A percentile compares a stretch with the other conserved stretches of the same genome.
Evolutionary conservation across 2,888 invertebrate genomes (phyloP).

Genomic region (Lathronympha strigana): DNA sequence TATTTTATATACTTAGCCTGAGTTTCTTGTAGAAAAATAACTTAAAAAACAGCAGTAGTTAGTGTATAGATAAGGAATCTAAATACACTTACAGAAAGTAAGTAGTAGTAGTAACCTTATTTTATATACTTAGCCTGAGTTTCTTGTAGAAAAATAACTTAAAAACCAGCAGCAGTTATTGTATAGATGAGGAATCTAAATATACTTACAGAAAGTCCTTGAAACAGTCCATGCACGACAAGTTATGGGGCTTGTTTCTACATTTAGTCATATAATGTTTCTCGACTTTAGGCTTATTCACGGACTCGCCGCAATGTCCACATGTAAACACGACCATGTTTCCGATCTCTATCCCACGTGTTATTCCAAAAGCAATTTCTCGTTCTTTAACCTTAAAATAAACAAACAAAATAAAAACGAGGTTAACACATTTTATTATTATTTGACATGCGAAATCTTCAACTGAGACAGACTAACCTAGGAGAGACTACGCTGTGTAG

Average conservation of each 20-base stretch:
- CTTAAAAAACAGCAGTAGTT: too few relatives aligned
- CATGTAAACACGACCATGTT: conserved; percentile 97
- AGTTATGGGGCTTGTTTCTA: conserved; percentile 85
- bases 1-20: too few relatives aligned
- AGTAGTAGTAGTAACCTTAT: too few relatives aligned
- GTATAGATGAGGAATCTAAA: neutral
- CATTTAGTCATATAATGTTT: conserved; percentile 93
- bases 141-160: too few relatives aligned
- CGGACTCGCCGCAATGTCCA: conserved; percentile 94
- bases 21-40: too few relatives aligned
- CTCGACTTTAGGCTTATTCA: conserved; percentile 96
- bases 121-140: too few relatives aligned
- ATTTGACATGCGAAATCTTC: neutral
- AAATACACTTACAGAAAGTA: too few relatives aligned
- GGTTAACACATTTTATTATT: conserved; percentile 21
- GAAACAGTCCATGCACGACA: conserved; percentile 97
- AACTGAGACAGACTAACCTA: conserved; percentile 21
- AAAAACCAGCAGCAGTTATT: neutral
- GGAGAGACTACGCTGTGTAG: neutral
- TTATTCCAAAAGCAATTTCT: conserved; percentile 8
- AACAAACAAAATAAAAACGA: conserved; percentile 41
- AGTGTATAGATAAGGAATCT: too few relatives aligned
- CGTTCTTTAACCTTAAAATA: conserved; percentile 40
- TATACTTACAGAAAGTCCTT: conserved; percentile 91
- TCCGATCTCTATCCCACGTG: conserved; percentile 35